These are phyloP conservation scores for Salminus brasiliensis DNA, from an alignment of 2,113 vertebrate species.

Conservation along the genomic window DNA sequence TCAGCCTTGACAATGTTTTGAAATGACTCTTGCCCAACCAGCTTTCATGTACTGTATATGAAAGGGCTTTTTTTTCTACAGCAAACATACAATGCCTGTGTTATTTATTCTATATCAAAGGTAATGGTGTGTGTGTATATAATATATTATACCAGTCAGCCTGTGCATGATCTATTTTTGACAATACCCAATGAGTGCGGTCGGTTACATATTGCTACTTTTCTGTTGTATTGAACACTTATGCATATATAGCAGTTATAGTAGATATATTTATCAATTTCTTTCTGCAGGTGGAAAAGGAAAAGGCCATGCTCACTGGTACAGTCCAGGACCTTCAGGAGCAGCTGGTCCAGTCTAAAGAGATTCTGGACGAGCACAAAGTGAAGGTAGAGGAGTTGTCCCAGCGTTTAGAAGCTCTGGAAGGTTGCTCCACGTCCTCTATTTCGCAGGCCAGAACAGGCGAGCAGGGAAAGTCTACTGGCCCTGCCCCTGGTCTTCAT, in stretches of 20 bases:
- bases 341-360: conserved; percentile 75
- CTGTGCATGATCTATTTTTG: no score
- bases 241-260: no score
- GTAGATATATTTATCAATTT: neutral
- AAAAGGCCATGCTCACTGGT: conserved; percentile 71
- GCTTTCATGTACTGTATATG: conserved; percentile 9
- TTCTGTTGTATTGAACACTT: no score
- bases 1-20: neutral
- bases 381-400: conserved; percentile 73
- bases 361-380: conserved; percentile 76
- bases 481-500: conserved; percentile 9
- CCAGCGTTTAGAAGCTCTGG: conserved; percentile 71
- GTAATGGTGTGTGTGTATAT: no score
- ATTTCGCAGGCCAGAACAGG: conserved; percentile 2
- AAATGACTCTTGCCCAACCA: neutral
- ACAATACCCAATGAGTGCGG: no score
- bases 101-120: no score
- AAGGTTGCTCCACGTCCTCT: conserved; percentile 31
- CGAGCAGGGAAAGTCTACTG: conserved; percentile 33
- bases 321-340: conserved; percentile 80
- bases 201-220: no score
- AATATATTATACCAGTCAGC: no score
- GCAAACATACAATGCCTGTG: no score
- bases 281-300: conserved; percentile 73
- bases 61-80: conserved; percentile 50